Base-by-base conservation (phyloP, 2,797 vertebrate species). In the Anas acuta region DNA sequence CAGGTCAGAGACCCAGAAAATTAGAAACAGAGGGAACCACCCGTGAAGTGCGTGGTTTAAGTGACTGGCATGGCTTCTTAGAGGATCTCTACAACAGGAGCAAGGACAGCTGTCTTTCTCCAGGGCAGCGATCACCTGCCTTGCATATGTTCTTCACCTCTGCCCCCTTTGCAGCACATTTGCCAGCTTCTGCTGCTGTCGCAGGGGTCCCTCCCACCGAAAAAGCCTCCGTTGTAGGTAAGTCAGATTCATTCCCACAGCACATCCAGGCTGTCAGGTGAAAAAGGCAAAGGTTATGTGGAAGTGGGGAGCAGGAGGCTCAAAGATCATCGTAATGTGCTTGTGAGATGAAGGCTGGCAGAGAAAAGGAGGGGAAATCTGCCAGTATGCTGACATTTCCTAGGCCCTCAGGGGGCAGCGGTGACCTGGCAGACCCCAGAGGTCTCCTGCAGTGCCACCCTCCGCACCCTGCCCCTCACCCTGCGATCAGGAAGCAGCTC, bases 1-100 rank as follows among this genome's bases (percentile, higher is more conserved):
- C n/a, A 43, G 57, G 41, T 78, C 79, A 92, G 67, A 74, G 70
- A 78, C 13, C 2, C 79, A 62, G 58, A 92, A 70, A 78, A 87
- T 62, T 1, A 74, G 61, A 81, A 93, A 45, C 39, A 73, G 75
- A 91, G 33, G 11, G 54, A 84, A 45, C 7, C 20, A 84, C 41
- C 13, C 49, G 57, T 47, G 66, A 89, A 89, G 35, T 2, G 5
- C 1, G 1, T 62, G 30, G 53, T 54, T 90, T 70, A 78, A 66
- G 66, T 25, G 37, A 81, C 30, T 1, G 0, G n/a, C 1, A 0
- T 23, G 28, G 39, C 35, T 60, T 89, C 60, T 41, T 54, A 81
- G 21, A 84, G 43, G 33, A 77, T 13, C 45, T 60, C 43, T 39
- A 14, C 0, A 1, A 69, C 32, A 67, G 54, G 6, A 70, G 33